Percentiles rank a stretch among this genome's conserved stretches.
phyloP scores from a whole-genome alignment of 2,888 invertebrate species.

The Trypoxylon attenuatum region DNA sequence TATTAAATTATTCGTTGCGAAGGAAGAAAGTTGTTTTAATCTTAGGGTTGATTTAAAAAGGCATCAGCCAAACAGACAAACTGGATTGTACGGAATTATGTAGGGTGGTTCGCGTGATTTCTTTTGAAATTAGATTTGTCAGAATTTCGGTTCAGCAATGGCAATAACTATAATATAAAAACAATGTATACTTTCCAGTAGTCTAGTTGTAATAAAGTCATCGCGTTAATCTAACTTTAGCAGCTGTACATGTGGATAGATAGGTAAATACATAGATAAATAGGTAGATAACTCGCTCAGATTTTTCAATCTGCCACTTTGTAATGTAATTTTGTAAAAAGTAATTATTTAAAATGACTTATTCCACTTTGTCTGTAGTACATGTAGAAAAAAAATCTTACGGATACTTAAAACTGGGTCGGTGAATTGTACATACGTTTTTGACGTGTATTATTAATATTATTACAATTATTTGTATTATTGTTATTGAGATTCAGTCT shows the following conservation, averaged over 20 bases:
- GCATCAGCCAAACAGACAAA: conserved; percentile 42
- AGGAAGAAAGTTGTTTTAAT: conserved; percentile 20
- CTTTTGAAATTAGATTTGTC: conserved; percentile 35
- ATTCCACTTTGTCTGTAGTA: conserved; percentile 69
- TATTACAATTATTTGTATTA: conserved; percentile 62
- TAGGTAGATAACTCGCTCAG: conserved; percentile 63
- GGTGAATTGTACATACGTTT: conserved; percentile 72
- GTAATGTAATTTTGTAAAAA: conserved; percentile 75
- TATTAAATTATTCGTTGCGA: conserved; percentile 53
- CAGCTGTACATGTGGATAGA: conserved; percentile 70
- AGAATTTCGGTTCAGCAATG: conserved; percentile 62
- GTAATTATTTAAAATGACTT: conserved; percentile 69
- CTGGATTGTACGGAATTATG: conserved; percentile 38
- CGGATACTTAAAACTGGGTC: conserved; percentile 58
- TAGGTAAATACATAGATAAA: conserved; percentile 52
- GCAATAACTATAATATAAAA: conserved; percentile 65
- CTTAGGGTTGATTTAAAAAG: conserved; percentile 43
- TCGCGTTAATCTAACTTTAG: conserved; percentile 58
- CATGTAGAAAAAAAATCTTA: conserved; percentile 60
- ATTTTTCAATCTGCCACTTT: conserved; percentile 69
- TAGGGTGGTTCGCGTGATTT: no score
- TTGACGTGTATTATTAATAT: conserved; percentile 67
- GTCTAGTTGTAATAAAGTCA: conserved; percentile 60
- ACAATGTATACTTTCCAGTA: conserved; percentile 65
- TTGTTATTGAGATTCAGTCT: conserved; percentile 66